These are phyloP conservation scores for Gonatopus flavifemur DNA, from an alignment of 1,140 invertebrate species.

Conservation along the genomic window DNA sequence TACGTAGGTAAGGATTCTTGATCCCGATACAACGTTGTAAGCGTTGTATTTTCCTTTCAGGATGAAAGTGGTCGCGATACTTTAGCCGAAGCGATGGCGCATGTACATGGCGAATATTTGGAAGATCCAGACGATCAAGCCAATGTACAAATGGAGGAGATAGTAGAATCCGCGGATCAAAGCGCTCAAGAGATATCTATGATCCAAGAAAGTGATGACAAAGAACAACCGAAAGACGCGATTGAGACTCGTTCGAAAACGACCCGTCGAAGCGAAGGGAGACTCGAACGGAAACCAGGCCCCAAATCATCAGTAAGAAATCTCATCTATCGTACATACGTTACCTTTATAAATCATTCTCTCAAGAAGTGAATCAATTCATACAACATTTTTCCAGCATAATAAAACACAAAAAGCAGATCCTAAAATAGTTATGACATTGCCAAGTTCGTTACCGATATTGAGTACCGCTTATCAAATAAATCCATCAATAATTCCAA, in stretches of 20 bases:
- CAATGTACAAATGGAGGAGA: slow-evolving; percentile 41
- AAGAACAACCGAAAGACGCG: slow-evolving; percentile 16
- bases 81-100: slow-evolving; percentile 44
- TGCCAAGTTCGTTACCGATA: slow-evolving; percentile 17
- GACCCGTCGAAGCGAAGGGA: background rate
- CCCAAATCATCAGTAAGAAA: slow-evolving; percentile 7
- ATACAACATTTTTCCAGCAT: background rate
- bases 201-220: slow-evolving; percentile 17
- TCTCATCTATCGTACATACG: too few relatives aligned
- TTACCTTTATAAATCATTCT: too few relatives aligned
- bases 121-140: slow-evolving; percentile 28
- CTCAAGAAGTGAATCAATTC: too few relatives aligned
- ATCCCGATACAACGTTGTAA: background rate
- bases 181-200: slow-evolving; percentile 14
- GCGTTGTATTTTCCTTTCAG: slow-evolving; percentile 13
- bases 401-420: background rate
- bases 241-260: slow-evolving; percentile 7
- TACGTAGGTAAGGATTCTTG: background rate
- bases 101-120: slow-evolving; percentile 44
- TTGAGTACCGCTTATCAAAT: slow-evolving; percentile 22
- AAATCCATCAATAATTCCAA: slow-evolving; percentile 10
- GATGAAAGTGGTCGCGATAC: slow-evolving; percentile 28
- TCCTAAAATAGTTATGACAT: slow-evolving; percentile 9
- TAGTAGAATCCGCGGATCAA: slow-evolving; percentile 34
- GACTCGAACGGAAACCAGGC: slow-evolving; percentile 4